Evolutionary conservation across 2,797 vertebrate species (phyloP).

Genomic region (Hapalemur alaotrensis): DNA sequence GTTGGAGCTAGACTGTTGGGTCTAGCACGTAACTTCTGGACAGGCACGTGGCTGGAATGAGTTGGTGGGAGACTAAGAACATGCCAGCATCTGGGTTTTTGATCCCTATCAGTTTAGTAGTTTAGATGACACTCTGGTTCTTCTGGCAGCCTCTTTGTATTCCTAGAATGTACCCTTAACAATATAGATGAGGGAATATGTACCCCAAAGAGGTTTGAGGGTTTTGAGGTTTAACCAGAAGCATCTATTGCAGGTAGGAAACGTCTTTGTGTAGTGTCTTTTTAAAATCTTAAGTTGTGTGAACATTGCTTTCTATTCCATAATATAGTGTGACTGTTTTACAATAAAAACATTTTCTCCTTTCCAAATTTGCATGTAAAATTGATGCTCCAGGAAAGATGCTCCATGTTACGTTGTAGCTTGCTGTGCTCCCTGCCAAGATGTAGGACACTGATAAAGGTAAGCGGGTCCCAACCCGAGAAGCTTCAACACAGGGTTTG

Average conservation of each 20-base stretch:
- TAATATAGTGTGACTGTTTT: not conserved
- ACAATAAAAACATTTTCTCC: not conserved
- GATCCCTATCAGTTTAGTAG: not conserved
- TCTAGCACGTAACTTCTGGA: not conserved
- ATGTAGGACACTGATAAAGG: not conserved
- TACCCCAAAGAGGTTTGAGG: not conserved
- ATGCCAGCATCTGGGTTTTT: not conserved
- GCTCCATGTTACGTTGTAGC: not conserved
- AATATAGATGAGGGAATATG: not conserved
- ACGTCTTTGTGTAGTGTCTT: not conserved
- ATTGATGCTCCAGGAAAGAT: not conserved
- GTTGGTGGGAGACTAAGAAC: not conserved
- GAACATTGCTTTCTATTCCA: not conserved
- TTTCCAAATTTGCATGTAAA: slow-evolving; percentile 29
- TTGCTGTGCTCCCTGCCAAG: not conserved
- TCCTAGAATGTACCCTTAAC: not conserved
- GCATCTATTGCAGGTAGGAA: not conserved
- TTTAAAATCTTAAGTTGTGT: slow-evolving; percentile 4
- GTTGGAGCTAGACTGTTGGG: not conserved
- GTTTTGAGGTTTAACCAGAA: not conserved
- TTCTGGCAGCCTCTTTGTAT: not conserved
- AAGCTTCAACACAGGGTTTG: not conserved
- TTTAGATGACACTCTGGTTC: not conserved
- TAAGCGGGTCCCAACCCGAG: not conserved
- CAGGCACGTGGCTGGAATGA: not conserved